Evolutionary conservation across 2,797 vertebrate genomes (phyloP).

Genomic region (Jordanella pulchra): DNA sequence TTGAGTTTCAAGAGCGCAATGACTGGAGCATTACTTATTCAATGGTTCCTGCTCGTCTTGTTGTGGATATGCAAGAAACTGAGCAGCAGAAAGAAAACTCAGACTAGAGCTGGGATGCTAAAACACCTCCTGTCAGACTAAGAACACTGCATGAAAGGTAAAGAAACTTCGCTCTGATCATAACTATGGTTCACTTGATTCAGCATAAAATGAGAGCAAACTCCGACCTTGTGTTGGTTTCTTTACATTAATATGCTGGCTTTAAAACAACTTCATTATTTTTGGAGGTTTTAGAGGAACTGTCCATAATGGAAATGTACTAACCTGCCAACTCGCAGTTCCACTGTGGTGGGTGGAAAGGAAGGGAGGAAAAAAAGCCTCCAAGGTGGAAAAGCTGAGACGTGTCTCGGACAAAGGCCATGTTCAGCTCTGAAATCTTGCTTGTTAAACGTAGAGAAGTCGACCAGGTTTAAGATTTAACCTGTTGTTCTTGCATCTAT

Average conservation of each 20-base stretch:
- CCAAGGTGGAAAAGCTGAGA: slow-evolving; percentile 74
- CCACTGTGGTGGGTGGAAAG: slow-evolving; percentile 67
- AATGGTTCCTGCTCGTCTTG: slow-evolving; percentile 32
- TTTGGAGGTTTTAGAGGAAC: slow-evolving; percentile 16
- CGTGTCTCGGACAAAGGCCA: slow-evolving; percentile 63
- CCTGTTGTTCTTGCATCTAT: neutral
- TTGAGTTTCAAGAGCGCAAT: slow-evolving; percentile 22
- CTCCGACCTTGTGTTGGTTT: slow-evolving; percentile 22
- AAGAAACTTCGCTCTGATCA: slow-evolving; percentile 19
- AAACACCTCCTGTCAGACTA: slow-evolving; percentile 23
- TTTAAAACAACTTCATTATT: slow-evolving; percentile 25
- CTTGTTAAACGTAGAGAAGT: slow-evolving; percentile 17
- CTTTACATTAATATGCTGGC: slow-evolving; percentile 25
- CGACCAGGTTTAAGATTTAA: slow-evolving; percentile 13
- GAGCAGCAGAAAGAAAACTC: slow-evolving; percentile 11
- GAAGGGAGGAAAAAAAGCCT: slow-evolving; percentile 44
- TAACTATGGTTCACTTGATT: neutral
- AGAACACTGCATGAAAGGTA: slow-evolving; percentile 40
- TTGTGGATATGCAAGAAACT: slow-evolving; percentile 25
- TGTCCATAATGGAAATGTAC: slow-evolving; percentile 72
- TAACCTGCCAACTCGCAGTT: slow-evolving; percentile 67
- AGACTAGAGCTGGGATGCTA: slow-evolving; percentile 24
- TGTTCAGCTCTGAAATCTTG: slow-evolving; percentile 58
- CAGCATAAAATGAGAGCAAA: slow-evolving; percentile 19
- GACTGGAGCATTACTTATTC: slow-evolving; percentile 73